A percentile compares a stretch with the other conserved stretches of the same genome.
Conservation (phyloP, 2,113 vertebrate genomes). For the Phylloscopus trochilus region DNA sequence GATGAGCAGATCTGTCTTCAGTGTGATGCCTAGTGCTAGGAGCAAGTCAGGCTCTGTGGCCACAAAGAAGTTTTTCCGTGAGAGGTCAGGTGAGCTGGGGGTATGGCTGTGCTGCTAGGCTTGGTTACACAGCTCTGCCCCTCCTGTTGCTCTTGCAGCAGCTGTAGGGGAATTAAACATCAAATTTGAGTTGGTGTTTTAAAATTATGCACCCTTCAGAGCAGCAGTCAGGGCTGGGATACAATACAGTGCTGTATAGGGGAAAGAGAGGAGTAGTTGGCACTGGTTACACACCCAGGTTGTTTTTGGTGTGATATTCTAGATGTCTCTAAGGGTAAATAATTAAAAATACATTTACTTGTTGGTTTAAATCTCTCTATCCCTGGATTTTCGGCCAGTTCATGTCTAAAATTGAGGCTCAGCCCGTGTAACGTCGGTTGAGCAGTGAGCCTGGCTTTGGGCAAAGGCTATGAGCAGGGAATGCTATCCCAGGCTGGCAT, state of each 20-base stretch:
- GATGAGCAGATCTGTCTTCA: not conserved
- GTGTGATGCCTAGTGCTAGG: fast-evolving
- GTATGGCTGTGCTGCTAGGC: not conserved
- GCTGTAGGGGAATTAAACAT: not conserved
- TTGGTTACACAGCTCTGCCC: not conserved
- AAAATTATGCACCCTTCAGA: fast-evolving
- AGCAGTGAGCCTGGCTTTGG: not conserved
- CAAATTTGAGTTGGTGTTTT: not conserved
- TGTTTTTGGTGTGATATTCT: not conserved
- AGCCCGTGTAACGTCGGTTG: fast-evolving
- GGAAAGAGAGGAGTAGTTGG: not conserved
- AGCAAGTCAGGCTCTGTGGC: fast-evolving
- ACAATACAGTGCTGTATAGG: fast-evolving
- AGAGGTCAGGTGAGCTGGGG: not conserved
- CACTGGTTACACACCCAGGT: not conserved
- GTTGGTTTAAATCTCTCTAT: not conserved
- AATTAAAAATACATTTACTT: not conserved
- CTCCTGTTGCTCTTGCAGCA: not conserved
- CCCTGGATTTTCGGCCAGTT: not conserved
- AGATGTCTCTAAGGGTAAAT: not conserved
- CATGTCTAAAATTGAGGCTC: not conserved
- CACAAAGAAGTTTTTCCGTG: fast-evolving
- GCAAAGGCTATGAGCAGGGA: not conserved
- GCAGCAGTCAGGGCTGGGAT: not conserved
- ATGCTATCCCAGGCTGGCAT: not conserved